A percentile compares a stretch with the other conserved stretches of the same genome.
Evolutionary conservation across 2,113 vertebrate genomes (phyloP).

Genomic region (Campylorhamphus procurvoides): DNA sequence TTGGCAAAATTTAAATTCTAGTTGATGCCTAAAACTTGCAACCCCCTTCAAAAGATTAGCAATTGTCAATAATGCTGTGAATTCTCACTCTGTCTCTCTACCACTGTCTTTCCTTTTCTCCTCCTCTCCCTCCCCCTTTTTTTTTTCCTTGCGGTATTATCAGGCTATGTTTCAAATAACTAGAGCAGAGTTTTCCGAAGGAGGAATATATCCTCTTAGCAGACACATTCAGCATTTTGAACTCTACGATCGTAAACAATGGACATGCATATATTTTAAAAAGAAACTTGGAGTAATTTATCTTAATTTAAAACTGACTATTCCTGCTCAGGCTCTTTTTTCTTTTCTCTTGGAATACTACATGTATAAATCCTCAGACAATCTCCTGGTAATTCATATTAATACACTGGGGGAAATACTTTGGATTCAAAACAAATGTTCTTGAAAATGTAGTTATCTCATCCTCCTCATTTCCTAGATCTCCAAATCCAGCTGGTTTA

Average conservation of each 20-base stretch:
- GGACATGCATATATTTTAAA: slow-evolving; percentile 40
- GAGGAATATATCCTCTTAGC: slow-evolving; percentile 19
- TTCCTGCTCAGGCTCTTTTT: slow-evolving; percentile 2
- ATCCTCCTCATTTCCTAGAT: slow-evolving; percentile 40
- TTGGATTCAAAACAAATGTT: slow-evolving; percentile 68
- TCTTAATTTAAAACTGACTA: slow-evolving; percentile 61
- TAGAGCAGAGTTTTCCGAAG: neutral
- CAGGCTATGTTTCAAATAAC: slow-evolving; percentile 45
- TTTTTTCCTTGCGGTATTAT: neutral
- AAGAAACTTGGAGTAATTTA: slow-evolving; percentile 49
- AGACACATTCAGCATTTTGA: slow-evolving; percentile 33
- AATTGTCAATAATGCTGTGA: neutral
- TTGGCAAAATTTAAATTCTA: slow-evolving; percentile 56
- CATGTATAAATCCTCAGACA: slow-evolving; percentile 54
- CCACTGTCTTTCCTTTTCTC: neutral
- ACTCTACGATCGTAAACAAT: slow-evolving; percentile 39
- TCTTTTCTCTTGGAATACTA: slow-evolving; percentile 26
- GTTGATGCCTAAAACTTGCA: slow-evolving; percentile 7
- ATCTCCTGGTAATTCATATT: slow-evolving; percentile 59
- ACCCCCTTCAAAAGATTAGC: neutral
- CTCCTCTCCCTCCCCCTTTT: accelerated
- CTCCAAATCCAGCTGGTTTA: slow-evolving; percentile 33
- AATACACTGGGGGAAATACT: slow-evolving; percentile 55
- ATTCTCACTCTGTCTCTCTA: neutral
- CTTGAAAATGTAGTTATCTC: slow-evolving; percentile 39